Conservation (phyloP, 2,797 vertebrate species). For the Galaxias olidus region DNA sequence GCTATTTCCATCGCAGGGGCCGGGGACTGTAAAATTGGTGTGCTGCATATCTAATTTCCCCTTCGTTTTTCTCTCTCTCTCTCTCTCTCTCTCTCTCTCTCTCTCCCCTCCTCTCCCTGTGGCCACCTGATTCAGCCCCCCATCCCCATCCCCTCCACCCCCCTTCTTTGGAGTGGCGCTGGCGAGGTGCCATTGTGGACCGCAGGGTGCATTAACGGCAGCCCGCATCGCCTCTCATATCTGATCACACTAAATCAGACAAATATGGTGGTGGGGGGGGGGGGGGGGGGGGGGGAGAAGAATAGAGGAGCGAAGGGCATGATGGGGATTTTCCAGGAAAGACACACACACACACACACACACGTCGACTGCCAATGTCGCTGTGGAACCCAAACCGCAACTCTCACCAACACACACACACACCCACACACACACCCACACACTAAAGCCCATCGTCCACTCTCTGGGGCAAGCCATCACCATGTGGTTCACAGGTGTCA, state of each 20-base stretch:
- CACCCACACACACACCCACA: not conserved
- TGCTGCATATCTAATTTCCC: slow-evolving; percentile 93
- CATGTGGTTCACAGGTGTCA: slow-evolving; percentile 62
- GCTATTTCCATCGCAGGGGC: slow-evolving; percentile 88
- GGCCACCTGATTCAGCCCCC: slow-evolving; percentile 91
- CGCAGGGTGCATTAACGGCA: slow-evolving; percentile 88
- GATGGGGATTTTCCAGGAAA: slow-evolving; percentile 37
- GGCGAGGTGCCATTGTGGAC: slow-evolving; percentile 83
- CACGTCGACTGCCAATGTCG: slow-evolving; percentile 56
- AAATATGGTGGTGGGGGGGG: slow-evolving; percentile 80
- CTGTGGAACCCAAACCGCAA: slow-evolving; percentile 22
- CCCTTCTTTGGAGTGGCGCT: slow-evolving; percentile 77
- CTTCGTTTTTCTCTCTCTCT: slow-evolving; percentile 38
- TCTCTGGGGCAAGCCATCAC: slow-evolving; percentile 28
- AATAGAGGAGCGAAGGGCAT: not conserved
- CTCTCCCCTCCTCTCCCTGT: slow-evolving; percentile 49
- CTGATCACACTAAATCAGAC: slow-evolving; percentile 99
- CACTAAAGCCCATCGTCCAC: slow-evolving; percentile 1
- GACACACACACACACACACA: slow-evolving; percentile 22
- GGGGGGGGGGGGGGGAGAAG: slow-evolving; percentile 45
- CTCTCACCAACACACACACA: not conserved
- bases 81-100: slow-evolving; percentile 41
- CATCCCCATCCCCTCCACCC: slow-evolving; percentile 21
- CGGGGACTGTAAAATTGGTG: slow-evolving; percentile 91
- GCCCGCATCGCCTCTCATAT: slow-evolving; percentile 93